Evolutionary conservation across 2,113 vertebrate genomes (phyloP).

Genomic region (Lepisosteus osseus): DNA sequence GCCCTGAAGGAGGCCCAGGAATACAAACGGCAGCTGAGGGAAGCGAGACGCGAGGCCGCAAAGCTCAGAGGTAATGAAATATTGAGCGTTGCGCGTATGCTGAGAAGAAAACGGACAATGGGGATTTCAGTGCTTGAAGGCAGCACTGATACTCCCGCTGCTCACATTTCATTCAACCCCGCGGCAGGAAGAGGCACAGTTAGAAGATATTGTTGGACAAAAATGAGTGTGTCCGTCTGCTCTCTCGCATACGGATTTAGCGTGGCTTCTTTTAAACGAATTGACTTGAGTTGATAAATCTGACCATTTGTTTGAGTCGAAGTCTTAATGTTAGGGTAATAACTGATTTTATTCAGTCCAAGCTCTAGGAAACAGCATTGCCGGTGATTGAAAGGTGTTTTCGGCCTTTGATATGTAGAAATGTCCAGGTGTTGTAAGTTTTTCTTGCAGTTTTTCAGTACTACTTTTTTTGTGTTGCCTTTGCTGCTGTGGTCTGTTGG

Average conservation of each 20-base stretch:
- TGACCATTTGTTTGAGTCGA: not conserved
- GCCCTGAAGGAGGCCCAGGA: constrained; percentile 67
- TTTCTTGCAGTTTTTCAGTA: too few species aligned
- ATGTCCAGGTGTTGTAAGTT: too few species aligned
- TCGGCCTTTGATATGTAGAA: too few species aligned
- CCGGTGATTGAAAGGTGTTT: too few species aligned
- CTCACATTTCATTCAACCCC: not conserved
- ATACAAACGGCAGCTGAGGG: constrained; percentile 57
- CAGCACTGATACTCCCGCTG: not conserved
- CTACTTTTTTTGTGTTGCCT: too few species aligned
- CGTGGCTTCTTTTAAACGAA: not conserved
- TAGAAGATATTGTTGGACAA: not conserved
- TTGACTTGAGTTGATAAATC: not conserved
- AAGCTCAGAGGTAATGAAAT: constrained; percentile 70
- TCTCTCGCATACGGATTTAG: not conserved
- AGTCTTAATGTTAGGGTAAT: too few species aligned
- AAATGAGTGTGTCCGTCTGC: constrained; percentile 1
- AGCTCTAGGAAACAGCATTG: too few species aligned
- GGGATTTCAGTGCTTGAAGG: not conserved
- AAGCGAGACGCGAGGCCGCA: constrained; percentile 53
- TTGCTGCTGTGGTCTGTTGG: too few species aligned
- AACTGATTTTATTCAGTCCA: too few species aligned
- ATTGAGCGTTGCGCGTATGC: not conserved
- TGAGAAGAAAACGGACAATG: not conserved
- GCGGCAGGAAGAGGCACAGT: not conserved